Percentiles rank a stretch among this genome's conserved stretches.
These are phyloP conservation scores for Hippocampus kuda DNA, from an alignment of 2,797 vertebrate genomes.

Conservation along the genomic window DNA sequence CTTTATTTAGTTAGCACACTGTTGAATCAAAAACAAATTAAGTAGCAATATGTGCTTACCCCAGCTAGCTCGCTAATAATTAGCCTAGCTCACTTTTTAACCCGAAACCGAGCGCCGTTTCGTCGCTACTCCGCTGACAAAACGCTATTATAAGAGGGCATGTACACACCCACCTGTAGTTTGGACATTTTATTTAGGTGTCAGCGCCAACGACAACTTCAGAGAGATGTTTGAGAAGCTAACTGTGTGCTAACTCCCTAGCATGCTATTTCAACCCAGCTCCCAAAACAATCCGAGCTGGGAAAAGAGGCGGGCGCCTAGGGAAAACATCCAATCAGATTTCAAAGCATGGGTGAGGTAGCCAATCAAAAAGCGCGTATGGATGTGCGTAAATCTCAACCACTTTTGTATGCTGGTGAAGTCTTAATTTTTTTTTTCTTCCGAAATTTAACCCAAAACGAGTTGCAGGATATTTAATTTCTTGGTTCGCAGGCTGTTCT, in stretches of 20 bases:
- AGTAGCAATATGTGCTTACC: conserved; percentile 22
- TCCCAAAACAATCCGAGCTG: conserved; percentile 61
- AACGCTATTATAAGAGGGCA: background rate
- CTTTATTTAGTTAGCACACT: background rate
- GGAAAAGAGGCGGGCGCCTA: conserved; percentile 24
- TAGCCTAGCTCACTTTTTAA: conserved; percentile 40
- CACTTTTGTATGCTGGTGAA: background rate
- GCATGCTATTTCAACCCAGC: conserved; percentile 55
- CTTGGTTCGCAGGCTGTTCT: background rate
- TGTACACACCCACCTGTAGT: conserved; percentile 48
- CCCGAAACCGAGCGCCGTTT: conserved; percentile 17
- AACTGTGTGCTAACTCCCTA: conserved; percentile 50
- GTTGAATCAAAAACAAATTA: conserved; percentile 18
- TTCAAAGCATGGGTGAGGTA: background rate
- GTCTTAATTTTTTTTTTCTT: background rate
- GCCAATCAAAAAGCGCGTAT: conserved; percentile 35
- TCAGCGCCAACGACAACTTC: conserved; percentile 48
- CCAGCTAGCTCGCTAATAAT: conserved; percentile 40
- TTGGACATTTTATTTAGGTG: conserved; percentile 53
- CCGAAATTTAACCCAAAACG: background rate
- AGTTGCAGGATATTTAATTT: background rate
- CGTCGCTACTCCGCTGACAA: background rate
- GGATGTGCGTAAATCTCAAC: too few species aligned
- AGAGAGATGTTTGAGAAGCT: conserved; percentile 35
- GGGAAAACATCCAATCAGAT: conserved; percentile 42